These are phyloP conservation scores for Caenorhabditis afra DNA, from an alignment of 2,888 invertebrate species.

Conservation along the genomic window DNA sequence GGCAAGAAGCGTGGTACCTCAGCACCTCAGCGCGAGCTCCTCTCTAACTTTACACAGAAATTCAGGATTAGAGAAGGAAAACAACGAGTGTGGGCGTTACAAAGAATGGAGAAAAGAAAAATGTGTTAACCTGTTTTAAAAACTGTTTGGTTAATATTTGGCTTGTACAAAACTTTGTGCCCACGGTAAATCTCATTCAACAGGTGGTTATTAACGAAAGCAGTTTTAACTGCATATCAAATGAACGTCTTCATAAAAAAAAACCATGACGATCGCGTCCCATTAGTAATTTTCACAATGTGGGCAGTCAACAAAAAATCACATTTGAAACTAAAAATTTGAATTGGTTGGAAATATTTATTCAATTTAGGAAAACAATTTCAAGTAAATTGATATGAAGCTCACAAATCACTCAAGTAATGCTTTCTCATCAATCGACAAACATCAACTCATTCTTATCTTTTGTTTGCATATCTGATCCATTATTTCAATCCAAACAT, in stretches of 20 bases:
- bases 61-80: conserved; percentile 33
- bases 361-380: no score
- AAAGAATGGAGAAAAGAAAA: conserved; percentile 20
- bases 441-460: conserved; percentile 34
- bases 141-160: no score
- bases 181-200: no score
- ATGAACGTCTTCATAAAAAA: no score
- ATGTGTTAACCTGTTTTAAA: neutral
- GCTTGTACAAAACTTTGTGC: no score
- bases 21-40: neutral
- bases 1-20: neutral
- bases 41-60: conserved; percentile 40
- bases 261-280: no score
- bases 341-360: no score
- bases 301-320: no score
- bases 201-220: no score
- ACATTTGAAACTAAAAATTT: no score
- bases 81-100: conserved; percentile 15
- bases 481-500: conserved; percentile 19
- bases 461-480: conserved; percentile 30
- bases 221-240: no score
- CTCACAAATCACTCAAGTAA: neutral
- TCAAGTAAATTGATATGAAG: neutral
- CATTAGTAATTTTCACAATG: no score
- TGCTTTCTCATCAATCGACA: conserved; percentile 16